Evolutionary conservation across 2,888 invertebrate species (phyloP), one percentile per base, ranked within the genome.

Genomic region (Troides aeacus): DNA sequence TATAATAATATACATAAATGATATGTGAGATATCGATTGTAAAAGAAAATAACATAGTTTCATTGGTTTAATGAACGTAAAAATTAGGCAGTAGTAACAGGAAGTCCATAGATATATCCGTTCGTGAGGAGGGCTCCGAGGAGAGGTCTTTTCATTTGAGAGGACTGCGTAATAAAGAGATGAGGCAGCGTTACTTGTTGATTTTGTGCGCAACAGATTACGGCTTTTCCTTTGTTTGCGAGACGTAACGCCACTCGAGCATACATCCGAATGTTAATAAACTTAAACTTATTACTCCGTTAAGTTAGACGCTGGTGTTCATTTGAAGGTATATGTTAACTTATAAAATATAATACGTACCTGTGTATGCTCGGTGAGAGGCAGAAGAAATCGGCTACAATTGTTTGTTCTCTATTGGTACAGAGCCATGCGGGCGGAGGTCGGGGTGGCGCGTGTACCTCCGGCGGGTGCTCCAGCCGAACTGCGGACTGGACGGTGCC

Each of bases 171-270:
- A 64, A 64, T 70, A 70, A 64, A 70, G 62, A 39, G 57, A 62
- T 62, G 53, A 57, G 42, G 46, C 50, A 7, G 18, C 60, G 64
- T 80, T 79, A 88, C 88, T 88, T 88, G 88, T 88, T 88, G 88
- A 88, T 83, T 84, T 66, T 23, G 50, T 75, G 82, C 82, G 86
- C 88, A 88, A 88, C 87, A 88, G 84, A 80, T 79, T 78, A 73
- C 70, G 46, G 30, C 62, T 57, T 56, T 77, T 80, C 72, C 81
- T 83, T 86, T 84, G 81, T 83, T 79, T 72, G 50, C 66, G n/a
- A 12, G 50, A 53, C 15, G n/a, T 53, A n/a, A 12, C n/a, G n/a
- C n/a, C 6, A 39, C 39, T 1, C 39, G n/a, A 53, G 18, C 15
- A 53, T 53, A 53, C 53, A 53, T 12, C 10, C 7, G 1, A 18